Evolutionary conservation across 2,113 vertebrate genomes (phyloP), one percentile per base, ranked within the genome.

Genomic region (Gambusia holbrooki): DNA sequence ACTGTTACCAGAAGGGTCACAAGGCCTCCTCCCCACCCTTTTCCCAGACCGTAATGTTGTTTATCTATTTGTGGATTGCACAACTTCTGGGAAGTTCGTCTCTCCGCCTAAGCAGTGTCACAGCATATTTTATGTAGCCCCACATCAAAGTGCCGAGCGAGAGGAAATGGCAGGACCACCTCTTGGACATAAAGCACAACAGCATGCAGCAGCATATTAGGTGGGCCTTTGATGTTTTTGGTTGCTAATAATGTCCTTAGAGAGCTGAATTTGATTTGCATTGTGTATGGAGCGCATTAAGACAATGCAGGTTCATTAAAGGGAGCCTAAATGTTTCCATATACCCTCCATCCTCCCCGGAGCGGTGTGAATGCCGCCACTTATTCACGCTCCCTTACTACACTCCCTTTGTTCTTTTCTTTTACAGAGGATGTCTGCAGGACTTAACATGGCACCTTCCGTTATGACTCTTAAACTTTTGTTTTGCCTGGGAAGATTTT

Each of bases 31-130:
- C 71, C 19, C 30, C 64, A 12, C 28, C 32, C 65, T 65, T 71
- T 80, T 88, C 77, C 76, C 85, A 74, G 40, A 58, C 75, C 73
- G 35, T 29, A 66, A 71, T 73, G 29, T 82, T 91, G 90, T 93
- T 92, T 90, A 93, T 93, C 92, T 92, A 81, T 93, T 92, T 92
- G 86, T 88, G 84, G 80, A 92, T 93, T 93, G 87, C 89, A 86
- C 89, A 92, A 93, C 82, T 94, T 93, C 91, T 82, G 92, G 89
- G 89, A 92, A 92, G 86, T 90, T 75, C 70, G 66, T 80, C 76
- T 69, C 81, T 81, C 82, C 29, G 15, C 87, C 79, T 69, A 72
- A 90, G 80, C 79, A 33, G 62, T 93, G 91, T 91, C 90, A 88
- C 75, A 87, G 87, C 74, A 78, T 84, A 89, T 92, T 91, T 87